Base-by-base conservation (phyloP, 1,140 invertebrate species). In the Marisa cornuarietis region DNA sequence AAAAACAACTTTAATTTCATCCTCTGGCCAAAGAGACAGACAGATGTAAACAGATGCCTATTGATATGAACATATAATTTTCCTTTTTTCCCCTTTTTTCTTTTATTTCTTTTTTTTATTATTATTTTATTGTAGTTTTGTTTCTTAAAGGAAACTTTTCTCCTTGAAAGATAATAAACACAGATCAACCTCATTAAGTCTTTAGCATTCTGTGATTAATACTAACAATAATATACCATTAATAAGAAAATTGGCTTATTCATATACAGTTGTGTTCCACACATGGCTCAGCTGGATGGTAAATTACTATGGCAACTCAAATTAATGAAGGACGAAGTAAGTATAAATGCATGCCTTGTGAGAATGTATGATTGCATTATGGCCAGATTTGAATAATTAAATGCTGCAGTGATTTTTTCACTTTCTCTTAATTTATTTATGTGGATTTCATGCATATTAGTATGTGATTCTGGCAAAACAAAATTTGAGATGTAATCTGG, bases 321-420 rank as follows among this genome's bases (percentile, higher is more conserved):
- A 49, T 74, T 75, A 72, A 86, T 86, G 85, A 86, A 82, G 66
- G 63, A 77, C n/a, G 85, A 86, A 81, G 84, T 85, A 66, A 76
- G 51, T 62, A 31, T 51, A 51, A 2, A 61, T 24, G n/a, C n/a
- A 22, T 51, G 16, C 9, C 62, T 63, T 24, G 20, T 18, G 20
- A 11, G 20, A 24, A 22, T 31, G 24, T 8, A 18, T 11, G n/a
- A 9, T 24, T 13, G 58, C 51, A 18, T 24, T 9, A 69, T 20
- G 31, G 9, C 7, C 54, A 69, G 9, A 10, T 49, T 54, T 68
- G 20, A 20, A n/a, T 4, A 68, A 68, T n/a, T 22, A 68, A n/a
- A 24, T 24, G 65, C 22, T 18, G 26, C 11, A 68, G 26, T 68
- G 65, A 31, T 10, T 13, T n/a, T 68, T 68, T 11, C 7, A 13